Evolutionary conservation across 2,888 invertebrate genomes (phyloP).

Genomic region (Odontocolon sp.): DNA sequence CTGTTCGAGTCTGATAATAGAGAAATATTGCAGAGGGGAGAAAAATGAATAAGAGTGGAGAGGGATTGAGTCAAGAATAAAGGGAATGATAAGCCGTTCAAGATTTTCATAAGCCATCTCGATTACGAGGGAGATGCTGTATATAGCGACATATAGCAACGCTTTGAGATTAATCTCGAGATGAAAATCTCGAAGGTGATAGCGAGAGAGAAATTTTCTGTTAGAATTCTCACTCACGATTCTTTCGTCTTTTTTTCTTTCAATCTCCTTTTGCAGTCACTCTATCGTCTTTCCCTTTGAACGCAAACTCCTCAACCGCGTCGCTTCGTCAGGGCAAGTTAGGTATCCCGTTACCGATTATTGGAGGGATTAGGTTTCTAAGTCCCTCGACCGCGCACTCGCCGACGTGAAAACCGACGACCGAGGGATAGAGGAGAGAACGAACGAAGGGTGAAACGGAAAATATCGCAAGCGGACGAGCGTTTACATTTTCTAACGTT

Average conservation of each 20-base stretch:
- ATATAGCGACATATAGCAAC: background rate
- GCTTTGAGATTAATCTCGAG: too few species aligned
- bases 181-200: conserved; percentile 4
- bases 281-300: conserved; percentile 3
- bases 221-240: conserved; percentile 21
- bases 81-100: conserved; percentile 19
- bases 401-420: conserved; percentile 47
- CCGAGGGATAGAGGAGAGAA: conserved; percentile 12
- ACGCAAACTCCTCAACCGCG: conserved; percentile 43
- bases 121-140: background rate
- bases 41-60: background rate
- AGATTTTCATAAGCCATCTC: conserved; percentile 25
- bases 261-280: background rate
- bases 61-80: conserved; percentile 7
- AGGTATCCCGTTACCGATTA: conserved; percentile 58
- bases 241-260: background rate
- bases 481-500: background rate
- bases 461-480: conserved; percentile 12
- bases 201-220: conserved; percentile 4
- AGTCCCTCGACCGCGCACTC: conserved; percentile 35
- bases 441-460: conserved; percentile 3
- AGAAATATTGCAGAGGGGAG: background rate
- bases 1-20: too few species aligned
- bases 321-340: conserved; percentile 49
- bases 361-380: conserved; percentile 58